A percentile compares a stretch with the other conserved stretches of the same genome.
Conservation (phyloP, 1,140 invertebrate species). For the Wasmannia auropunctata region DNA sequence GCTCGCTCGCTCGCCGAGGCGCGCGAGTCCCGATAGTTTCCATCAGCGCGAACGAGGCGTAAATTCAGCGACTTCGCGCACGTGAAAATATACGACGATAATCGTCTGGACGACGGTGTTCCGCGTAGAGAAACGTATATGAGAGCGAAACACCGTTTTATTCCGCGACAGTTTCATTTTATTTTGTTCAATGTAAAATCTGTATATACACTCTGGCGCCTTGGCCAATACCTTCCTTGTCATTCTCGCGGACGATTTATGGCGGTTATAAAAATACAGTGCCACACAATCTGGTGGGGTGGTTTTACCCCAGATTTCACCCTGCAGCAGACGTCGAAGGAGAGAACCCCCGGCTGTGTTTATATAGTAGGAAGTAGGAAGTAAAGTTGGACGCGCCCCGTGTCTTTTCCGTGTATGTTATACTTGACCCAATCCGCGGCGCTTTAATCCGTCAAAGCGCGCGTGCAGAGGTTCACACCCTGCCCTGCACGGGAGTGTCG, state of each 20-base stretch:
- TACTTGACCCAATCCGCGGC: background rate
- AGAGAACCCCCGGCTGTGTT: background rate
- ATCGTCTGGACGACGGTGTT: background rate
- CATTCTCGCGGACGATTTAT: constrained; percentile 4
- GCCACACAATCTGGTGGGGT: background rate
- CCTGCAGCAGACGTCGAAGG: background rate
- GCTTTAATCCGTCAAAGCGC: constrained; percentile 9
- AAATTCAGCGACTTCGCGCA: background rate
- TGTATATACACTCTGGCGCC: too few species aligned
- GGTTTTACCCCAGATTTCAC: background rate
- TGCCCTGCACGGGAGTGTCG: background rate
- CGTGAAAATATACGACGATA: background rate
- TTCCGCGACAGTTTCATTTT: background rate
- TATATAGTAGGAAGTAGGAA: background rate
- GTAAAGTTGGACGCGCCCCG: background rate
- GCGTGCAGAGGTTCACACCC: background rate
- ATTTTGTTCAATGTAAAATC: background rate
- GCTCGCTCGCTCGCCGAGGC: background rate
- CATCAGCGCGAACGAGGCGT: background rate
- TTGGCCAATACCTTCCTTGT: background rate
- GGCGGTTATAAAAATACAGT: background rate
- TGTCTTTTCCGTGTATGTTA: constrained; percentile 10
- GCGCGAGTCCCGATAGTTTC: constrained; percentile 3
- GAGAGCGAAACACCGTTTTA: background rate
- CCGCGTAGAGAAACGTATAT: too few species aligned